Conservation (phyloP, 1,140 invertebrate genomes). For the Ips typographus region DNA sequence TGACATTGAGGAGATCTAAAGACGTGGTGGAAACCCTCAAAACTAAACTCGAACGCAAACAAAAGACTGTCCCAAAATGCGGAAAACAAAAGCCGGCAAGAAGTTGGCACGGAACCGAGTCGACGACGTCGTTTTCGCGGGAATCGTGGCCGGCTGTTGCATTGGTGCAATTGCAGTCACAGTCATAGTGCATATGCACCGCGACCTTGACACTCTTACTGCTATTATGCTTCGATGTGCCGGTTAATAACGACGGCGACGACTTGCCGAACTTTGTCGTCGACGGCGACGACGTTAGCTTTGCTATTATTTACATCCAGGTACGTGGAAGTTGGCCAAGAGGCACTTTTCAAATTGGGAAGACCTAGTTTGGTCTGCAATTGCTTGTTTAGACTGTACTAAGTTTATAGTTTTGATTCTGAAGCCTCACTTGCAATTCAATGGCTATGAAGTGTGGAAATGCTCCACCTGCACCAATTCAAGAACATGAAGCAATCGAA, state of each 20-base stretch:
- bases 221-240: constrained; percentile 25
- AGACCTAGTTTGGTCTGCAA: no score
- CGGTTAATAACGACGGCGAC: constrained; percentile 12
- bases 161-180: constrained; percentile 48
- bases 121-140: constrained; percentile 11
- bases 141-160: constrained; percentile 40
- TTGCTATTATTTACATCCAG: neutral
- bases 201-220: constrained; percentile 50
- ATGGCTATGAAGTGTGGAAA: no score
- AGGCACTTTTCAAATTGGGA: no score
- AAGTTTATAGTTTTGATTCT: no score
- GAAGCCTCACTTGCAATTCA: no score
- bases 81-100: constrained; percentile 9
- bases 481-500: no score
- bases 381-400: no score
- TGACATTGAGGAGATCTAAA: no score
- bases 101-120: constrained; percentile 18
- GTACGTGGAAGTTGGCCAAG: no score
- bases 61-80: neutral
- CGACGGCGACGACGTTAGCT: constrained; percentile 3
- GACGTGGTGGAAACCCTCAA: no score
- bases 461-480: no score
- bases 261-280: constrained; percentile 19
- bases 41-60: neutral
- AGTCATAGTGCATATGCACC: constrained; percentile 41